Evolutionary conservation across 2,888 invertebrate genomes (phyloP), one percentile per base, ranked within the genome.

Genomic region (Catocala nupta): DNA sequence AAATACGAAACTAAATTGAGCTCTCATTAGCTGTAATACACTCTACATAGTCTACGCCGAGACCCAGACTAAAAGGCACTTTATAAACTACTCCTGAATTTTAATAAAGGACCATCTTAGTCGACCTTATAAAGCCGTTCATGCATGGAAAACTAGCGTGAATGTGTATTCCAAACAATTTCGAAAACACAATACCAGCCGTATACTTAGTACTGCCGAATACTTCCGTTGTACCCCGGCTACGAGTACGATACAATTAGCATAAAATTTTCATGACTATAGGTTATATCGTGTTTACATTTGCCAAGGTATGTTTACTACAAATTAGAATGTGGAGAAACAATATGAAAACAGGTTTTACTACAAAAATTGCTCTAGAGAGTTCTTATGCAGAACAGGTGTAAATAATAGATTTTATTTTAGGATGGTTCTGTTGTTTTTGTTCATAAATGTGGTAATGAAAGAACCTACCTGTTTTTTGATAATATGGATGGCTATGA

Each of bases 121-220:
- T 7, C 25, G 8, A 48, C 47, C n/a, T 25, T 44, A 56, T 52
- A 36, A 50, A 58, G 62, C 33, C 12, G 36, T 72, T 55, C 56
- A 63, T 67, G 59, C 49, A 67, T 70, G 58, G 44, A 47, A 39
- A 59, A 70, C 12, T 54, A 73, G 34, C 43, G 13, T 10, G 10
- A 11, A 25, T 25, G 25, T 25, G 51, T 57, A 47, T 47, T 55
- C 16, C 16, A 6, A 55, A 11, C 48, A 13, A 69, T 67, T 60
- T 59, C 13, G n/a, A 39, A 50, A 68, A 50, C 50, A 50, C 10
- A 50, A 57, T 12, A 33, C 34, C 33, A 10, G 10, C 7, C 12
- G 36, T 50, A 50, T 11, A 51, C 8, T 10, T 36, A 39, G 33
- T 36, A 9, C 5, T 8, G 11, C n/a, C 9, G 11, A 50, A n/a